phyloP scores from a whole-genome alignment of 2,888 invertebrate genomes.

The Macrophya annulata region DNA sequence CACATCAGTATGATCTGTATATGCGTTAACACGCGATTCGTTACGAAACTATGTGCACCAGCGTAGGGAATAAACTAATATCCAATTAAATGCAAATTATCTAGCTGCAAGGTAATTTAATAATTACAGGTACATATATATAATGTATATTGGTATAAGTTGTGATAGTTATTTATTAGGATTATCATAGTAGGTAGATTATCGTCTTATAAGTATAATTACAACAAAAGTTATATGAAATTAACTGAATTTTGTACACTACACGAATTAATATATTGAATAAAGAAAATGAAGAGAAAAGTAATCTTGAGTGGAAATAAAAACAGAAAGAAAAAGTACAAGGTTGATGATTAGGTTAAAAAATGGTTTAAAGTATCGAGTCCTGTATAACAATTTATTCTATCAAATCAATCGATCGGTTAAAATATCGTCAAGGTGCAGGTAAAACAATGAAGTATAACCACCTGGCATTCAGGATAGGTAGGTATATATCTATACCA shows the following conservation, averaged over 20 bases:
- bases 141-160: neutral
- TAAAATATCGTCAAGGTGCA: constrained; percentile 55
- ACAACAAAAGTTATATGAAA: neutral
- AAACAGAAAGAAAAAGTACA: too few relatives aligned
- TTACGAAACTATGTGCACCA: neutral
- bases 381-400: neutral
- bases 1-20: neutral
- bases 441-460: constrained; percentile 67
- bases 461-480: constrained; percentile 48
- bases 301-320: too few relatives aligned
- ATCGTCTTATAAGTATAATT: neutral
- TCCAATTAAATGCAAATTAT: constrained; percentile 40
- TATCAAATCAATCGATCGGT: neutral
- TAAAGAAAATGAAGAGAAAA: neutral
- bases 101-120: constrained; percentile 20
- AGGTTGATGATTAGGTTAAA: neutral
- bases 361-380: neutral
- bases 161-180: neutral
- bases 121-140: neutral
- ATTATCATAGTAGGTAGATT: neutral
- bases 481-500: constrained; percentile 53
- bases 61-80: neutral
- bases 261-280: neutral
- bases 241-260: neutral
- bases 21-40: neutral